A percentile compares a stretch with the other conserved stretches of the same genome.
These are phyloP conservation scores for Microcebus ravelobensis DNA, from an alignment of 2,113 vertebrate species.

Conservation along the genomic window DNA sequence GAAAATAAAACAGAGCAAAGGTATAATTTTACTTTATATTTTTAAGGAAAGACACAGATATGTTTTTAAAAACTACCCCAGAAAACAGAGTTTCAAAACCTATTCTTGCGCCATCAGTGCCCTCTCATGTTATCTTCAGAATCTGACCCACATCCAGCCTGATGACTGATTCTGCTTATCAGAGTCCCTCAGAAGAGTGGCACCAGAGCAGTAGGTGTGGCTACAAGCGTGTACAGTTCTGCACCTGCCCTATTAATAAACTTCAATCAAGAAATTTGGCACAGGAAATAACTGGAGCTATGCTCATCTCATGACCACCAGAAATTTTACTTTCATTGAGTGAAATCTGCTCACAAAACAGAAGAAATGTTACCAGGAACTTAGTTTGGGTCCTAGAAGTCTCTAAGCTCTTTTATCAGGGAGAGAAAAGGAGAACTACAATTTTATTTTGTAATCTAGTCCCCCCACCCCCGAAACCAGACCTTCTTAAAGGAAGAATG, in stretches of 20 bases:
- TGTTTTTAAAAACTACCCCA: neutral
- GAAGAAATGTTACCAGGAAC: neutral
- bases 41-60: neutral
- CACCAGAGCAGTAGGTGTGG: neutral
- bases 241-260: neutral
- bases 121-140: neutral
- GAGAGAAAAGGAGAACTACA: neutral
- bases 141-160: neutral
- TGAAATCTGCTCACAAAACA: neutral
- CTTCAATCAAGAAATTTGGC: neutral
- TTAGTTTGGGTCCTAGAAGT: neutral
- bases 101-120: neutral
- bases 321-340: neutral
- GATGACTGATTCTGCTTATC: neutral
- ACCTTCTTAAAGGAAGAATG: slow-evolving; percentile 10
- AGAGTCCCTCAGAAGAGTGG: neutral
- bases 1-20: slow-evolving; percentile 12
- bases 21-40: neutral
- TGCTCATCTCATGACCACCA: neutral
- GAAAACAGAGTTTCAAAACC: neutral
- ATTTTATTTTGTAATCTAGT: slow-evolving; percentile 47
- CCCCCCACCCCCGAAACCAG: neutral
- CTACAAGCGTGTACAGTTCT: neutral
- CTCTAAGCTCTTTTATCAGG: neutral
- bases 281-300: neutral